Conservation (phyloP, 2,797 vertebrate species). For the Eutrigla gurnardus region DNA sequence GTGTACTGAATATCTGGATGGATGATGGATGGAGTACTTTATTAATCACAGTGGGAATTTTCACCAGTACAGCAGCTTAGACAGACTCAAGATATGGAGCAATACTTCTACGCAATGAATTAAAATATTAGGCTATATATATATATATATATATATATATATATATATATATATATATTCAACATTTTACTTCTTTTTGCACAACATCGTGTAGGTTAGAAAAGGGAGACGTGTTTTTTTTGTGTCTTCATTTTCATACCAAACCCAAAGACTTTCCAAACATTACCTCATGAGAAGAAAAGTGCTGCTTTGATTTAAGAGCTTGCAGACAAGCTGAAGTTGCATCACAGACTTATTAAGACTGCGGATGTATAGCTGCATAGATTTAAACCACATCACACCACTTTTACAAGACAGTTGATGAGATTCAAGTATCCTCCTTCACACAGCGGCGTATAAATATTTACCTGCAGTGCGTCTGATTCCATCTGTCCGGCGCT, state of each 20-base stretch:
- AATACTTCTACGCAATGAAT: too few relatives aligned
- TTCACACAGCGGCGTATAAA: slow-evolving; percentile 70
- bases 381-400: slow-evolving; percentile 32
- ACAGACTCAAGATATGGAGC: too few relatives aligned
- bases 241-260: background rate
- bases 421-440: slow-evolving; percentile 72
- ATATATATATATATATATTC: too few relatives aligned
- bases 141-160: too few relatives aligned
- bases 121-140: too few relatives aligned
- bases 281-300: slow-evolving; percentile 53
- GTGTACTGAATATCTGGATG: background rate
- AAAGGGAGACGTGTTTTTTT: slow-evolving; percentile 10
- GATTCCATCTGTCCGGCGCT: slow-evolving; percentile 78
- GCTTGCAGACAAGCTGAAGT: slow-evolving; percentile 28
- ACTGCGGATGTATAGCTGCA: slow-evolving; percentile 16
- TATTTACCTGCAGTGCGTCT: slow-evolving; percentile 78
- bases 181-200: background rate
- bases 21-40: too few relatives aligned
- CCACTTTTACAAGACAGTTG: slow-evolving; percentile 67
- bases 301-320: slow-evolving; percentile 52
- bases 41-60: too few relatives aligned
- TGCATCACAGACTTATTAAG: slow-evolving; percentile 65
- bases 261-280: slow-evolving; percentile 31
- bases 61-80: too few relatives aligned
- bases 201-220: background rate